These are phyloP conservation scores for Habrosyne pyritoides DNA, from an alignment of 2,888 invertebrate species.

Conservation along the genomic window DNA sequence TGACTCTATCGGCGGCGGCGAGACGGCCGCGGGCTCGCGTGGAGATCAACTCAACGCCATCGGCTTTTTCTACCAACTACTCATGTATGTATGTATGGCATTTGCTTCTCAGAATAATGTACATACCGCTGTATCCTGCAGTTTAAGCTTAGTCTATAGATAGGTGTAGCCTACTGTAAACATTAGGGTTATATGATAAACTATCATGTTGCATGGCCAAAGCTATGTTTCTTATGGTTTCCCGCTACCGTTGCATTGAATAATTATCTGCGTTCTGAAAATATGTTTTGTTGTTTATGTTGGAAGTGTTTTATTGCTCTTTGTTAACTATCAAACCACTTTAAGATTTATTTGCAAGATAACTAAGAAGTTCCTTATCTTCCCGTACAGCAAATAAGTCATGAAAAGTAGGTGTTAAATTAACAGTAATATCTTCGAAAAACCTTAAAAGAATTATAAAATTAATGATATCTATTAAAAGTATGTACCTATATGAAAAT, in stretches of 20 bases:
- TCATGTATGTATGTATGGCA: slow-evolving; percentile 8
- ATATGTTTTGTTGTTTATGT: no score
- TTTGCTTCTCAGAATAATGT: slow-evolving; percentile 43
- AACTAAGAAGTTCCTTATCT: no score
- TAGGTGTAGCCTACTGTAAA: slow-evolving; percentile 14
- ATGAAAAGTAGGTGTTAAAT: no score
- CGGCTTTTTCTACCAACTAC: slow-evolving; percentile 42
- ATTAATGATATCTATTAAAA: no score
- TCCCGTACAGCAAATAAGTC: no score
- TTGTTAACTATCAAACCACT: no score
- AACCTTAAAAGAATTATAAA: no score
- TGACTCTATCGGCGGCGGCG: slow-evolving; percentile 81
- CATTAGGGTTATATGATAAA: slow-evolving; percentile 13
- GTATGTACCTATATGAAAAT: no score
- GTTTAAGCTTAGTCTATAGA: not conserved
- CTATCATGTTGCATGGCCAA: not conserved
- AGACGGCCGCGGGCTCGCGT: slow-evolving; percentile 52
- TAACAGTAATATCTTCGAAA: no score
- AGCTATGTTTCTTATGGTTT: not conserved
- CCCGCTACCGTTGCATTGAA: not conserved
- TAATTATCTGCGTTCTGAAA: not conserved
- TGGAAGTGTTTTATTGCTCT: no score
- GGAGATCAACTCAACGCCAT: slow-evolving; percentile 24
- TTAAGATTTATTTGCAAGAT: no score
- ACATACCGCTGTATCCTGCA: slow-evolving; percentile 22